Evolutionary conservation across 2,113 vertebrate species (phyloP), one percentile per base, ranked within the genome.

Genomic region (Cynocephalus volans): DNA sequence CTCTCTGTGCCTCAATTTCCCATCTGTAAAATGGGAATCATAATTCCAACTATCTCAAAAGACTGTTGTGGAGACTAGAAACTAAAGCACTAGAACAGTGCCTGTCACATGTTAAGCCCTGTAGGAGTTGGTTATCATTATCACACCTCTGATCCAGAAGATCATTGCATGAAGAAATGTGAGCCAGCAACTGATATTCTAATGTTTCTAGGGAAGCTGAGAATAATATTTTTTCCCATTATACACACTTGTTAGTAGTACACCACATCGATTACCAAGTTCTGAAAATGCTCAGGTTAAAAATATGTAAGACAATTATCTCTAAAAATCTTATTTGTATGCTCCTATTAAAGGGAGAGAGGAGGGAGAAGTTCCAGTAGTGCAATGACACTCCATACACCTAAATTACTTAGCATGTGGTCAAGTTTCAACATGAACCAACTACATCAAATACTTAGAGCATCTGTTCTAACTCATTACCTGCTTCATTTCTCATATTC

Each of bases 351-450:
- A 23, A 52, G 48, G 23, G 36, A 4, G 12, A 15, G 23, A 17
- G 33, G 41, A 77, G 58, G 26, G n/a, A n/a, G 70, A 26, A 90
- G 76, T 88, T 64, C 11, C 54, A 87, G 58, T 7, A 26, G 77
- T 4, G 33, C 41, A 64, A 13, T 28, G 84, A 94, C 58, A 84
- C 14, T 17, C 13, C 18, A 69, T 0, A 52, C 70, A 70, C 58
- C 81, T 76, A 81, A 84, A 58, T 56, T 76, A 76, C 64, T 84
- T 73, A 76, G 70, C 48, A 62, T 28, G 48, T n/a, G 67, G 24
- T 95, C 88, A 92, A 31, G 77, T 94, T 93, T 75, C 88, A 92
- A 24, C 58, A 28, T 0, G 31, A 92, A 50, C 41, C 64, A 81
- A 23, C n/a, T 10, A 45, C 90, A 65, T 83, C 67, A 69, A 77